Base-by-base conservation (phyloP, 2,113 vertebrate species). In the Laticauda colubrina region DNA sequence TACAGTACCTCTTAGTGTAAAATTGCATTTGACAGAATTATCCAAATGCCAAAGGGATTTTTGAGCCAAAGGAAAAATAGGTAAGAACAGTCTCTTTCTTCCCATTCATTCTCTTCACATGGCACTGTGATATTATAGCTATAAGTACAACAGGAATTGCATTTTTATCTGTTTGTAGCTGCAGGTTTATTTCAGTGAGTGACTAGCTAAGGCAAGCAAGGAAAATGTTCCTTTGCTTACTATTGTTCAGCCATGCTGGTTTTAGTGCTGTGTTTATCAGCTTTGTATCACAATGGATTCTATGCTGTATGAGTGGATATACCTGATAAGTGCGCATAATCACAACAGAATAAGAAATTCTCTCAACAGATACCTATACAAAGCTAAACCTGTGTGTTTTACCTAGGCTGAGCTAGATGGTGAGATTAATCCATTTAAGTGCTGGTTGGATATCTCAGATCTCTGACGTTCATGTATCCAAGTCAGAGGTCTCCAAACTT, bases 231-330 rank as follows among this genome's bases (percentile, higher is more conserved):
- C 55, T 55, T 0, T 61, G 0, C 0, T 1, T 56, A 86, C 92
- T 89, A 75, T 57, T 7, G 45, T 24, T n/a, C 45, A 12, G 53
- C 85, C 45, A 87, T 51, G 91, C 56, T 81, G 94, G 54, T 51
- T 91, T 90, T 0, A 0, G 4, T 61, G 51, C 12, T 89, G 87
- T 88, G 54, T 94, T 88, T 96, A 93, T 51, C 87, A 89, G 23
- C 1, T 0, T 0, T 0, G n/a, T 29, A 6, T 26, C 29, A 85
- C n/a, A 54, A 89, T 92, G 93, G 94, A 90, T 2, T 23, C 91
- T 56, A 93, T 95, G 39, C 94, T 91, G 92, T 20, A 75, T 75
- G 39, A 39, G n/a, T 15, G 69, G n/a, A 39, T 75, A 6, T 39
- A 3, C 5, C 5, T 1, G n/a, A n/a, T 75, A 39, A 75, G 69